Evolutionary conservation across 2,113 vertebrate genomes (phyloP).

Genomic region (Bubo scandiacus): DNA sequence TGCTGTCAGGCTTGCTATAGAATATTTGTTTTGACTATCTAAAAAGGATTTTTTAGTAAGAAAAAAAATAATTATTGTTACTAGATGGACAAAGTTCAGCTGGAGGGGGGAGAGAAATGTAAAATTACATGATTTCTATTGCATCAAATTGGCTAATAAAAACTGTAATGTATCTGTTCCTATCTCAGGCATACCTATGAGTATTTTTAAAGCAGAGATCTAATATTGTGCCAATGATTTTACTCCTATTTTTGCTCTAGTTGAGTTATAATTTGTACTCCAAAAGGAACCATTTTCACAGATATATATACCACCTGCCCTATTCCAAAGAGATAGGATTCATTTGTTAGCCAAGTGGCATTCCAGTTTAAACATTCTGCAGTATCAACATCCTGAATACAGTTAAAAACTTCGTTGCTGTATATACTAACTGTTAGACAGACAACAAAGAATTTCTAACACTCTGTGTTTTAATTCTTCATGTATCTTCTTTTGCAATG

Average conservation of each 20-base stretch:
- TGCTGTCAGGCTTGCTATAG: neutral
- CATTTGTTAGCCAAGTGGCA: neutral
- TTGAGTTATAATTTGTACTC: neutral
- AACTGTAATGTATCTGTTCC: neutral
- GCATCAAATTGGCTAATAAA: neutral
- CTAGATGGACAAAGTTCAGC: neutral
- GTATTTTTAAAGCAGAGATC: neutral
- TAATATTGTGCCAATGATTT: neutral
- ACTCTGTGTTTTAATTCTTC: constrained; percentile 1
- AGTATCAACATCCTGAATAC: neutral
- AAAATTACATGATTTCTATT: neutral
- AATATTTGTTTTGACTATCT: neutral
- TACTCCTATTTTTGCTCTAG: neutral
- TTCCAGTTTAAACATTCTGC: constrained; percentile 11
- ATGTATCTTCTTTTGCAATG: neutral
- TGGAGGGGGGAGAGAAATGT: neutral
- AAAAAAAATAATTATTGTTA: neutral
- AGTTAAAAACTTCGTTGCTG: neutral
- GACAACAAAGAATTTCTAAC: constrained; percentile 15
- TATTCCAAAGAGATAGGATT: neutral
- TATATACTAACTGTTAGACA: neutral
- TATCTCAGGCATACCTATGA: neutral
- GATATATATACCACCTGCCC: neutral
- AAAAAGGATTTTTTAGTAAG: neutral
- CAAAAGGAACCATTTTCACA: neutral